phyloP scores from a whole-genome alignment of 2,797 vertebrate genomes.

The Rhinella marina region DNA sequence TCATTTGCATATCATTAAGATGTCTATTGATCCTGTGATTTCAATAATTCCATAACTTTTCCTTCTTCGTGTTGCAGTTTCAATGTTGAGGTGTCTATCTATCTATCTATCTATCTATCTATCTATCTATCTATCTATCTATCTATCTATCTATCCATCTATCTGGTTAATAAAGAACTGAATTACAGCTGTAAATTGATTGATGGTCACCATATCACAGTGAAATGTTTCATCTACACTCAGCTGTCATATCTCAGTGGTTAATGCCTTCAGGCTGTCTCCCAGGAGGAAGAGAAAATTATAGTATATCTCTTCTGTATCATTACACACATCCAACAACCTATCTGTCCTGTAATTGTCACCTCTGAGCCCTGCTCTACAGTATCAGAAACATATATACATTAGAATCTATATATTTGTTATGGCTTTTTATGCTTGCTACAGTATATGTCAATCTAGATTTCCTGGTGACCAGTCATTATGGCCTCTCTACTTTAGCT shows the following conservation, averaged over 20 bases:
- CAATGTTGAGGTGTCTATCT: too few relatives aligned
- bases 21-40: too few relatives aligned
- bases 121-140: conserved; percentile 9
- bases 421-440: too few relatives aligned
- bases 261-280: conserved; percentile 25
- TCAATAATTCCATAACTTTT: too few relatives aligned
- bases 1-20: too few relatives aligned
- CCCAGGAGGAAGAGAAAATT: conserved; percentile 18
- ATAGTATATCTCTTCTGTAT: conserved; percentile 14
- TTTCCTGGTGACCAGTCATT: too few relatives aligned
- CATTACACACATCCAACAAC: conserved; percentile 25
- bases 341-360: conserved; percentile 14
- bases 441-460: too few relatives aligned
- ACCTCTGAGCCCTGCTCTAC: neutral
- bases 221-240: conserved; percentile 18
- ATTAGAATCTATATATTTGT: too few relatives aligned
- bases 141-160: conserved; percentile 2
- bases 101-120: conserved; percentile 7
- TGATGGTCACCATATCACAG: neutral
- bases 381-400: too few relatives aligned
- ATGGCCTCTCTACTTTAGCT: too few relatives aligned
- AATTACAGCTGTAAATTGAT: neutral
- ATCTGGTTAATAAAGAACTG: neutral
- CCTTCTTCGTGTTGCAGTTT: too few relatives aligned
- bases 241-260: conserved; percentile 9